These are phyloP conservation scores for Bergia puertoricense DNA, from an alignment of 92 coral and sea anemone species.

Conservation along the genomic window DNA sequence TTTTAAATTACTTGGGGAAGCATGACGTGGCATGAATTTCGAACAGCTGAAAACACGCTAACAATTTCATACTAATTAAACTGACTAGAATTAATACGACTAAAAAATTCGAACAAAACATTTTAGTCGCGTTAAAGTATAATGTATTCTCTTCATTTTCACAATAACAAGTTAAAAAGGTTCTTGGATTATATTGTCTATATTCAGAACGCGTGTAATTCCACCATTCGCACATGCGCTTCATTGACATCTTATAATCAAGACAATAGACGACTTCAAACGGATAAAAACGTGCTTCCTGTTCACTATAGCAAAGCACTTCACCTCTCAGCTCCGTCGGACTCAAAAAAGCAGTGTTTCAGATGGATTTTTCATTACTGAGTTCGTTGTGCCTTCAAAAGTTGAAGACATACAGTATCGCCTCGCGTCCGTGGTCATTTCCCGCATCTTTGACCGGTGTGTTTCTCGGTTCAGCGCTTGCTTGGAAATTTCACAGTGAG, in stretches of 20 bases:
- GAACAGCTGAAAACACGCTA: neutral
- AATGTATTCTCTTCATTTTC: neutral
- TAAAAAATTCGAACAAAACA: neutral
- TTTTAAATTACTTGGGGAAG: neutral
- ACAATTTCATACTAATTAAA: conserved; percentile 1
- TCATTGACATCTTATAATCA: neutral
- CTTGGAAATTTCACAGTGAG: conserved; percentile 56
- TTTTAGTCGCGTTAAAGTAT: neutral
- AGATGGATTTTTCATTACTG: neutral
- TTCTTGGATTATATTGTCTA: neutral
- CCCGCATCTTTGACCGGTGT: conserved; percentile 63
- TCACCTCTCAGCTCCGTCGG: neutral
- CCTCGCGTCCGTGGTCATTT: conserved; percentile 77
- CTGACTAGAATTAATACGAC: neutral
- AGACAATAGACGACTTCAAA: neutral
- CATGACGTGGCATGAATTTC: neutral
- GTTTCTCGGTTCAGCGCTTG: conserved; percentile 57
- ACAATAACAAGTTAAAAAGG: neutral
- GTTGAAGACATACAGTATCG: conserved; percentile 43
- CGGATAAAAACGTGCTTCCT: neutral
- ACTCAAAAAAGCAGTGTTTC: neutral
- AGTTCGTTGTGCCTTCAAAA: conserved; percentile 30
- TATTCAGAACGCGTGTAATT: neutral
- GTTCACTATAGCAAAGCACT: neutral
- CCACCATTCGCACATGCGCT: neutral